Evolutionary conservation across 2,113 vertebrate species (phyloP), one percentile per base, ranked within the genome.

Genomic region (Nanger granti): DNA sequence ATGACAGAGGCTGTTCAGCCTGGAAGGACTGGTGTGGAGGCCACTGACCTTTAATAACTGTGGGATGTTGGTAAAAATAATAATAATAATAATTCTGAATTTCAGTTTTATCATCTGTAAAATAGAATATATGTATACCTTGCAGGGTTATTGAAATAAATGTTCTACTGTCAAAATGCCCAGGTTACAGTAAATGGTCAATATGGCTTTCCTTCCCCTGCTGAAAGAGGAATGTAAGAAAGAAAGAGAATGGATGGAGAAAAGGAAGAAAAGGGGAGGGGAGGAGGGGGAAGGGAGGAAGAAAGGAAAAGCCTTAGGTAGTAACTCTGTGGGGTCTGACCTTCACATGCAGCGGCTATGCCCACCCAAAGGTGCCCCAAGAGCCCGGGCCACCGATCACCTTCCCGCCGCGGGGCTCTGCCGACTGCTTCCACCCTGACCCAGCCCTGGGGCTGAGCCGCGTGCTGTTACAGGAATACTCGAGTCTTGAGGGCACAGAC

Each of bases 91-190:
- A 73, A 37, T 83, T 95, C 8, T 55, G 59, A 82, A 80, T 41
- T 87, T 95, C 69, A 29, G 7, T 93, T 82, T 96, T 93, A 29
- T 92, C 49, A 0, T 69, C 87, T 91, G 28, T 91, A 76, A 93
- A 93, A 93, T 22, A 94, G 57, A 91, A 76, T 54, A 37, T 11
- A 34, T 59, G 57, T 15, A 62, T 47, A 31, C 37, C 10, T 24
- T 55, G 37, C 24, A 47, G 52, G 13, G 59, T 60, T 88, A 49
- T 84, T 95, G 86, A 89, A 94, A 57, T 66, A 41, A 93, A 57
- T 87, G 54, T 66, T 94, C 87, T 73, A 17, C 64, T 88, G 59
- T 89, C 47, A 41, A 96, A 91, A 37, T 20, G 14, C 49, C 69
- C 28, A 34, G 26, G 94, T 92, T 85, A 62, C 87, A 94, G 52